Base-by-base conservation (phyloP, 2,888 invertebrate genomes). In the Yponomeuta plumbellus region DNA sequence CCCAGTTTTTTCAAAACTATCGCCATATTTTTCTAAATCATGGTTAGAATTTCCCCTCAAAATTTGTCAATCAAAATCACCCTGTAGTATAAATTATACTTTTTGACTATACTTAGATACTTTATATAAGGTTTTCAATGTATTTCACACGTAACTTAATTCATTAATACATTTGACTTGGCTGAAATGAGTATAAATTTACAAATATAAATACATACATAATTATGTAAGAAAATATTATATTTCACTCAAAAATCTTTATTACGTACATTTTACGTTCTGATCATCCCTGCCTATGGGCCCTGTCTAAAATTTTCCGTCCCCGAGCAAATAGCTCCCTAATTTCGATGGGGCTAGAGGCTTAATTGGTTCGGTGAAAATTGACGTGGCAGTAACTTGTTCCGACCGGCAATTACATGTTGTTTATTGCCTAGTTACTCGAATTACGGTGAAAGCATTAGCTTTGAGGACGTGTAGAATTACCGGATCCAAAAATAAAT, bases 371-470 rank as follows among this genome's bases (percentile, higher is more conserved):
- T 56, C 59, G 66, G 63, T 67, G 67, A 67, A 67, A 68, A 66
- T 67, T 69, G 70, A 69, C 66, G 69, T 69, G 72, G 69, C 72
- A 76, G 73, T 76, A 73, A 73, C 73, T 73, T 67, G 62, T 73
- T 67, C 64, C 69, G 68, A 66, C 65, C 68, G 63, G 72, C 74
- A 74, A 74, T 75, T 74, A 74, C 72, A 62, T 62, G 23, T 70
- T 72, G 71, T 73, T 75, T 75, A 75, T 72, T 66, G 70, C 69
- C 64, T 67, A 68, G 71, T 69, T 65, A 61, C 67, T 67, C 22
- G 66, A 71, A 69, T 74, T 73, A 74, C 71, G 69, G 67, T 26
- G 26, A 22, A 67, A 63, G 67, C 67, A 61, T 64, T 68, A 62
- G 63, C 58, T 64, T 68, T 66, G 64, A 61, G 61, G 62, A 56